phyloP scores from a whole-genome alignment of 2,797 vertebrate species.

The Odontamblyopus lacepedii region DNA sequence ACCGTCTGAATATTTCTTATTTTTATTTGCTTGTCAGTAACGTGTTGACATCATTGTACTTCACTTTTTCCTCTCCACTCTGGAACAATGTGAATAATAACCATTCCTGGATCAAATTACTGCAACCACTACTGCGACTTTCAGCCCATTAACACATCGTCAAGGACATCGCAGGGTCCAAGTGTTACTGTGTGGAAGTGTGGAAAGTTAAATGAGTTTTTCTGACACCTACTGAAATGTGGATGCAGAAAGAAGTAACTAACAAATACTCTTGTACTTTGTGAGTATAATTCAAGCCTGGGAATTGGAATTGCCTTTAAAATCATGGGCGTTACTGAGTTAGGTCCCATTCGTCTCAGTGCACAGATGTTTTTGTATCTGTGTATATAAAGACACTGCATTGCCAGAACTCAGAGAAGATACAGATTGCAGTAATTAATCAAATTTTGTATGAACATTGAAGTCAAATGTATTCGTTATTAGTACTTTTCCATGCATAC shows the following conservation, averaged over 20 bases:
- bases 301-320: too few relatives aligned
- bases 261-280: background rate
- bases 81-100: background rate
- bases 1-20: background rate
- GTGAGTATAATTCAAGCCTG: too few relatives aligned
- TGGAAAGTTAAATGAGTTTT: background rate
- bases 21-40: background rate
- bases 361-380: background rate
- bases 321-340: too few relatives aligned
- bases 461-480: background rate
- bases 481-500: background rate
- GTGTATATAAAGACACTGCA: too few relatives aligned
- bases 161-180: background rate
- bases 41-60: constrained; percentile 3
- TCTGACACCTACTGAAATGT: background rate
- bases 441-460: background rate
- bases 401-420: background rate
- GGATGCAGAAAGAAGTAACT: background rate
- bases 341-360: too few relatives aligned
- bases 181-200: background rate
- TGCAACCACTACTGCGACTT: constrained; percentile 11
- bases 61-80: constrained; percentile 11
- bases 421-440: background rate
- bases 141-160: constrained; percentile 11
- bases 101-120: background rate